Conservation (phyloP, 2,113 vertebrate species). For the Lichenostomus cassidix region DNA sequence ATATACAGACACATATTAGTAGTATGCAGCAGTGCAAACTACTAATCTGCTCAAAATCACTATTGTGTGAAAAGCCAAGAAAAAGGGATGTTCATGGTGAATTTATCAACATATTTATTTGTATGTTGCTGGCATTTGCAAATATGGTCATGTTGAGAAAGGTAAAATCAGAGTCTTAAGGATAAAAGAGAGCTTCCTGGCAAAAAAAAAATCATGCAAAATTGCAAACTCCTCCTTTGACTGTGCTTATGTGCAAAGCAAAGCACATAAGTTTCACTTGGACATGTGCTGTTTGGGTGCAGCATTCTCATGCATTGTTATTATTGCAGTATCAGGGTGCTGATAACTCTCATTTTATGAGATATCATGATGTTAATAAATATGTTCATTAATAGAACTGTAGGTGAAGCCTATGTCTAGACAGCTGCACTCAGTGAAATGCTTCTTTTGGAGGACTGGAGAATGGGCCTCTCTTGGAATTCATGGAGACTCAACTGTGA, state of each 20-base stretch:
- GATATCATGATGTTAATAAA: neutral
- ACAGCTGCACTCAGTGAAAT: neutral
- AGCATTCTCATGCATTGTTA: neutral
- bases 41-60: neutral
- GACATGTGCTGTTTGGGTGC: accelerated
- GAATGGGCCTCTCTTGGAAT: neutral
- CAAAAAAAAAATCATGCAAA: neutral
- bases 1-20: no score
- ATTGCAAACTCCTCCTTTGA: neutral
- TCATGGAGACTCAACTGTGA: neutral
- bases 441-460: neutral
- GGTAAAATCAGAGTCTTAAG: neutral
- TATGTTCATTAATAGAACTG: neutral
- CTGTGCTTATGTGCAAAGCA: accelerated
- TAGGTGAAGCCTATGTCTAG: neutral
- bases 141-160: neutral
- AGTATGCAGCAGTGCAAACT: neutral
- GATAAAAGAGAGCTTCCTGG: neutral
- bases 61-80: neutral
- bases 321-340: neutral
- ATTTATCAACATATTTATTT: neutral
- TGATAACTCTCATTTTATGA: neutral
- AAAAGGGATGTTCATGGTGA: neutral
- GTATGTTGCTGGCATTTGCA: neutral
- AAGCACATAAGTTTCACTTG: neutral